A percentile compares a stretch with the other conserved stretches of the same genome.
Evolutionary conservation across 2,113 vertebrate genomes (phyloP).

Genomic region (Channa argus): DNA sequence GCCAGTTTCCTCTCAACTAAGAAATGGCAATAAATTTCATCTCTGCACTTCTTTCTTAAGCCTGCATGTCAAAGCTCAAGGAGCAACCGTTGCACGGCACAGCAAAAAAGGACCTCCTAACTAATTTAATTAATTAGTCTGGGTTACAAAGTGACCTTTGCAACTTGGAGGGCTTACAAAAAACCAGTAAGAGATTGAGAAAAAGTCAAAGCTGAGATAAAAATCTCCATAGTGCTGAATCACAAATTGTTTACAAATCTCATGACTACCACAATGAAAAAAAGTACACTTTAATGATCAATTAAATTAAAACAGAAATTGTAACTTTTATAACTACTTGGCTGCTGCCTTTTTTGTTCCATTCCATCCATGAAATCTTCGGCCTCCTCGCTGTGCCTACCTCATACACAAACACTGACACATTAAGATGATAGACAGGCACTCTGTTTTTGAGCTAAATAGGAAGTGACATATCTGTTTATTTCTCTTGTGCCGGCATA

Average conservation of each 20-base stretch:
- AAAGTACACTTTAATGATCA: background rate
- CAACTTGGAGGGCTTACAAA: constrained; percentile 66
- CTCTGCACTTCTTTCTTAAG: constrained; percentile 47
- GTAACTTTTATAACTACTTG: constrained; percentile 1
- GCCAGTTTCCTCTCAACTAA: constrained; percentile 37
- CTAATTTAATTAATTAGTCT: constrained; percentile 75
- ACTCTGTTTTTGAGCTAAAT: constrained; percentile 75
- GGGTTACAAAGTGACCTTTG: constrained; percentile 77
- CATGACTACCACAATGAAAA: background rate
- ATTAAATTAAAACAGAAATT: background rate
- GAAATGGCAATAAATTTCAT: constrained; percentile 55
- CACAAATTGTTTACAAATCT: background rate
- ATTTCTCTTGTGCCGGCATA: constrained; percentile 74
- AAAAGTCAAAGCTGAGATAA: constrained; percentile 34
- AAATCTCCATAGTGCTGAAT: constrained; percentile 1
- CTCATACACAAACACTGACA: constrained; percentile 51
- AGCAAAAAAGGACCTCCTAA: constrained; percentile 53
- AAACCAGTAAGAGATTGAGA: constrained; percentile 60
- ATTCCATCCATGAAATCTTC: constrained; percentile 24
- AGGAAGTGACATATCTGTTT: constrained; percentile 81
- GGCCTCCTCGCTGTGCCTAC: background rate
- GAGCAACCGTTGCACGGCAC: constrained; percentile 54
- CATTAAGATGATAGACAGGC: constrained; percentile 75
- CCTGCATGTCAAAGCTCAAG: constrained; percentile 68
- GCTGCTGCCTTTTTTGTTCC: constrained; percentile 21